Evolutionary conservation across 53 echinoderm and acorn worm species (phyloP), one percentile per base, ranked within the genome.

Genomic region (Echinarachnius parma): DNA sequence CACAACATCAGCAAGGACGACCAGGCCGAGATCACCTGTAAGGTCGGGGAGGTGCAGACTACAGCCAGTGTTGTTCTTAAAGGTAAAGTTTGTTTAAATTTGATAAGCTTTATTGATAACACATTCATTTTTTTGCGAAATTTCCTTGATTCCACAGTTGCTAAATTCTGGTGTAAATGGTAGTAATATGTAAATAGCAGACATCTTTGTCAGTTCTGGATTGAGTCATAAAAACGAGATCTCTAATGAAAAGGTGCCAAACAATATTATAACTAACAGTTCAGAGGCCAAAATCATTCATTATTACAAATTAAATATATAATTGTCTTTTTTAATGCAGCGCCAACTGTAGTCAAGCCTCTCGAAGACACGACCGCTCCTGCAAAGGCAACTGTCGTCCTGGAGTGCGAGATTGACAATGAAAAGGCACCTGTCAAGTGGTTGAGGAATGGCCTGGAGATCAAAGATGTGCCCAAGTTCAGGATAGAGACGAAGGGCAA

Each of bases 391-490:
- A 72, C 74, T 28, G 57, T 72, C 4, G 57, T 72, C 56, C 78
- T 93, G 34, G 64, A 83, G 45, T 90, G 89, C 53, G 86, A 89
- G 64, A 84, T 93, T 80, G 83, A 83, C 56, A 86, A 93, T 58
- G 86, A 80, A 15, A 56, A 83, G 33, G 81, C 81, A 1, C 78
- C 82, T 14, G 89, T 89, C 26, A 90, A 76, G 28, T 93, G 90
- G 89, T 56, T 75, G 39, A 83, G 81, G 50, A 82, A 90, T 24
- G 89, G 86, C 35, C 60, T 82, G 32, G 86, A 83, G 75, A 83
- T 93, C 36, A 55, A 54, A 15, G 28, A 32, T 16, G 24, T 72
- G 56, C 74, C 74, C 2, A 72, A 56, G 44, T 72, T 56, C 57
- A 55, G 55, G 36, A 72, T 72, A 37, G 84, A 87, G 82, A 79